phyloP scores from a whole-genome alignment of 2,797 vertebrate genomes.

The Takifugu rubripes region DNA sequence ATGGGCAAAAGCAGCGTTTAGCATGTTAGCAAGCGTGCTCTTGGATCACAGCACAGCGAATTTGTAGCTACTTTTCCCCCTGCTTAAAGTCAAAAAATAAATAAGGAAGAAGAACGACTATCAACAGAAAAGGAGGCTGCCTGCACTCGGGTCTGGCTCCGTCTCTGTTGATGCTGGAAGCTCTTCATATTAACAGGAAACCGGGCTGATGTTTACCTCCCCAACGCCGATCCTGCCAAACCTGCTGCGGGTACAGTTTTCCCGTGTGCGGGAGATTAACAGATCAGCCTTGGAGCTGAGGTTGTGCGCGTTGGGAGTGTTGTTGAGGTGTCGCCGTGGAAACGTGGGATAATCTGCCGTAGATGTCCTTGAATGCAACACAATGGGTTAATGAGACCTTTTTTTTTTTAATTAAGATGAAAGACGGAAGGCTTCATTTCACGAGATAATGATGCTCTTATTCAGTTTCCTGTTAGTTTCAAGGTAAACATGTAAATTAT shows the following conservation, averaged over 20 bases:
- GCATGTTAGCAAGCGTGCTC: too few species aligned
- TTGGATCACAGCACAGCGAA: too few species aligned
- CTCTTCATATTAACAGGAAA: slow-evolving; percentile 50
- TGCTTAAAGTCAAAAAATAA: background rate
- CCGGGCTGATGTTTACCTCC: slow-evolving; percentile 55
- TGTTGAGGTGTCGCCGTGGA: slow-evolving; percentile 12
- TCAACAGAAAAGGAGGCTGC: background rate
- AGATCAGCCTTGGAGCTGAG: slow-evolving; percentile 17
- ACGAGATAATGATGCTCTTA: slow-evolving; percentile 21
- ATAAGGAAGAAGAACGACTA: background rate
- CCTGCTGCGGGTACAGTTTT: slow-evolving; percentile 51
- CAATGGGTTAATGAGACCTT: background rate
- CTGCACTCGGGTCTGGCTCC: slow-evolving; percentile 7
- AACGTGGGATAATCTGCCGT: slow-evolving; percentile 21
- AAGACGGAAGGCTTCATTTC: slow-evolving; percentile 3
- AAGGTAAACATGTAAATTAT: slow-evolving; percentile 45
- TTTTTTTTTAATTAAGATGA: slow-evolving; percentile 10
- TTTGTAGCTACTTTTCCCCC: too few species aligned
- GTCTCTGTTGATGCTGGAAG: slow-evolving; percentile 59
- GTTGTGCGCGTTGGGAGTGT: slow-evolving; percentile 8
- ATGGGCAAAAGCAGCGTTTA: too few species aligned
- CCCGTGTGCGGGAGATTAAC: slow-evolving; percentile 33
- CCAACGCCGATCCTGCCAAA: slow-evolving; percentile 43
- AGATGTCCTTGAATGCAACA: slow-evolving; percentile 7
- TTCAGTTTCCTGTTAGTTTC: slow-evolving; percentile 17